phyloP scores from a whole-genome alignment of 2,113 vertebrate genomes.

The Tetraodon nigroviridis region DNA sequence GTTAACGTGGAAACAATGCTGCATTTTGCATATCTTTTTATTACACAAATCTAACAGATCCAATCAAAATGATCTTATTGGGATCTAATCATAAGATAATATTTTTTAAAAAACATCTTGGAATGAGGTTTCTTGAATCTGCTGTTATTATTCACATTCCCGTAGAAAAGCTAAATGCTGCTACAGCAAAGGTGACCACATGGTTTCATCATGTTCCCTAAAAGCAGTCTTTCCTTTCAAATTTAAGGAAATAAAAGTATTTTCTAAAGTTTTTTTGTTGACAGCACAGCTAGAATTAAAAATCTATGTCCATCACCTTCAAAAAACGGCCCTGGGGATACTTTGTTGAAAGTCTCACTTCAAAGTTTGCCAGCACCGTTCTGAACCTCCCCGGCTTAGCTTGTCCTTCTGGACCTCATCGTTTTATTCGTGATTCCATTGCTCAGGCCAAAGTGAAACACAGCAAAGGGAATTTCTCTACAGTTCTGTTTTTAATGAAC shows the following conservation, averaged over 20 bases:
- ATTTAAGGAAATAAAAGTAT: conserved; percentile 24
- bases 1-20: no score
- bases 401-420: conserved; percentile 38
- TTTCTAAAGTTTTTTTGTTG: conserved; percentile 41
- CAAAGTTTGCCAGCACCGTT: conserved; percentile 38
- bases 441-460: conserved; percentile 28
- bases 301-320: conserved; percentile 59
- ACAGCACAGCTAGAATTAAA: conserved; percentile 54
- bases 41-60: no score
- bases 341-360: conserved; percentile 50
- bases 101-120: no score
- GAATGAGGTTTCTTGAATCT: no score
- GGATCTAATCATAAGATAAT: no score
- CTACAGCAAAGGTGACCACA: no score
- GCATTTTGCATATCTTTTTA: no score
- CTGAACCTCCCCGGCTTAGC: conserved; percentile 23
- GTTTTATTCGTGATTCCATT: conserved; percentile 31
- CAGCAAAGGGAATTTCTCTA: conserved; percentile 25
- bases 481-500: conserved; percentile 8
- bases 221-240: conserved; percentile 17
- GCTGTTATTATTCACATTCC: no score
- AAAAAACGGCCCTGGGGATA: conserved; percentile 55
- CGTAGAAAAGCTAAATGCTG: no score
- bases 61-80: no score
- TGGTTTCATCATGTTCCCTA: conserved; percentile 3